A percentile compares a stretch with the other conserved stretches of the same genome.
phyloP scores from a whole-genome alignment of 53 echinoderm and acorn worm species.

The Astropecten irregularis region DNA sequence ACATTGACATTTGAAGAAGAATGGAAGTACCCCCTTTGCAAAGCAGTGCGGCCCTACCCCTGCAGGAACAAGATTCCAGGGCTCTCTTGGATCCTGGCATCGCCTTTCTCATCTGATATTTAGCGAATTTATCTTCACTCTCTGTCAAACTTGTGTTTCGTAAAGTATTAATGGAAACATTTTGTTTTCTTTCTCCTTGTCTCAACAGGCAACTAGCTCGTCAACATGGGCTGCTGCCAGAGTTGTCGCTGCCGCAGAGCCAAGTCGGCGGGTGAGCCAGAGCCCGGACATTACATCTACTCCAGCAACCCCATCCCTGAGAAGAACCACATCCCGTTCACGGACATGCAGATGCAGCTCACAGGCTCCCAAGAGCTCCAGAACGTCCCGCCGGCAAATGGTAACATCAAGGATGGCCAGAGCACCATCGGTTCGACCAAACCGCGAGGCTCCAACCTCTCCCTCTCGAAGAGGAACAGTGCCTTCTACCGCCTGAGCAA shows the following conservation, averaged over 20 bases:
- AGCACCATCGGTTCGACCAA: slow-evolving; percentile 40
- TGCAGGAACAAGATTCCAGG: too few relatives aligned
- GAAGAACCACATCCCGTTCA: slow-evolving; percentile 70
- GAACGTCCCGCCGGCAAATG: slow-evolving; percentile 43
- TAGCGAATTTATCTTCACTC: too few relatives aligned
- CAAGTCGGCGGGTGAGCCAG: slow-evolving; percentile 70
- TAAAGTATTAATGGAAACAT: too few relatives aligned
- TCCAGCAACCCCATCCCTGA: slow-evolving; percentile 70
- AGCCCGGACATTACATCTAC: slow-evolving; percentile 84
- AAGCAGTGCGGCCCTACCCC: too few relatives aligned
- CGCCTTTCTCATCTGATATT: too few relatives aligned
- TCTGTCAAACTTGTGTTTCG: too few relatives aligned
- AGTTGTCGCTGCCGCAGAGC: slow-evolving; percentile 76
- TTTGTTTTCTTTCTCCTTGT: too few relatives aligned
- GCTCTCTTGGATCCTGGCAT: too few relatives aligned
- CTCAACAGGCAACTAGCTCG: too few relatives aligned
- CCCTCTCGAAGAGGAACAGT: slow-evolving; percentile 85
- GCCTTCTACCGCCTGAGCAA: slow-evolving; percentile 92
- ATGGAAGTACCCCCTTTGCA: too few relatives aligned
- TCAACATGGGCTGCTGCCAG: slow-evolving; percentile 96
- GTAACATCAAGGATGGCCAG: slow-evolving; percentile 52
- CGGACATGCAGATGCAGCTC: slow-evolving; percentile 74
- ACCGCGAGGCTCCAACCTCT: slow-evolving; percentile 79
- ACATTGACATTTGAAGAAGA: too few relatives aligned
- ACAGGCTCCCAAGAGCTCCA: slow-evolving; percentile 45